Conservation (phyloP, 2,113 vertebrate species). For the Bubo bubo region DNA sequence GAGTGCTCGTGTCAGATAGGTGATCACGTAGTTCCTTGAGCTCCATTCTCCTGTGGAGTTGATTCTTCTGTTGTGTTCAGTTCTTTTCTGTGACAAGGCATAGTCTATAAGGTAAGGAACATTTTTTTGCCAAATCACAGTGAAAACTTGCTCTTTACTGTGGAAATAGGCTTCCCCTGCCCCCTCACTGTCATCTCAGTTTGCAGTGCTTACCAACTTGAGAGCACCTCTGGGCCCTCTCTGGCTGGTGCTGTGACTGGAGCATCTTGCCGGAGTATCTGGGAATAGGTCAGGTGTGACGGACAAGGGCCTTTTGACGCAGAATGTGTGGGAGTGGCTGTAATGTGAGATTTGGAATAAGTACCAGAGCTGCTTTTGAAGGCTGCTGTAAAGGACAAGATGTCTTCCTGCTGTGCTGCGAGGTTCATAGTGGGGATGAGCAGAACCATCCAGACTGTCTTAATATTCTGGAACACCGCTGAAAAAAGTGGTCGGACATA, state of each 20-base stretch:
- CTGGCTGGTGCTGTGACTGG: neutral
- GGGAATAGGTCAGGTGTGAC: slow-evolving; percentile 57
- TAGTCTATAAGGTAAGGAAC: neutral
- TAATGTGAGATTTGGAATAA: slow-evolving; percentile 31
- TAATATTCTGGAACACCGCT: neutral
- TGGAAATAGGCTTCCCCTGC: neutral
- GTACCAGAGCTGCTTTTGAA: neutral
- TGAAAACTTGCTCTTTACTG: fast-evolving
- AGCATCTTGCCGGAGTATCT: slow-evolving; percentile 52
- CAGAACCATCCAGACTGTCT: neutral
- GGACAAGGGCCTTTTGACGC: slow-evolving; percentile 27
- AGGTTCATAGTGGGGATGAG: neutral
- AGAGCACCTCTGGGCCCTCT: neutral
- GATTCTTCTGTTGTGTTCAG: neutral
- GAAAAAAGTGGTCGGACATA: neutral
- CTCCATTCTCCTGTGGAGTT: neutral
- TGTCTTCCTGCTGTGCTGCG: neutral
- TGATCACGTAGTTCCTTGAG: neutral
- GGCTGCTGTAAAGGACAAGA: neutral
- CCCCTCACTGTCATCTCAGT: fast-evolving
- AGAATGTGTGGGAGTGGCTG: slow-evolving; percentile 19
- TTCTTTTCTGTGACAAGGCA: fast-evolving
- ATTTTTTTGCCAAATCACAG: neutral
- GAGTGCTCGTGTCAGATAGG: fast-evolving
- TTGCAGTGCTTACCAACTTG: neutral